These are phyloP conservation scores for Ochotona curzoniae DNA, from an alignment of 2,113 vertebrate genomes.

Conservation along the genomic window DNA sequence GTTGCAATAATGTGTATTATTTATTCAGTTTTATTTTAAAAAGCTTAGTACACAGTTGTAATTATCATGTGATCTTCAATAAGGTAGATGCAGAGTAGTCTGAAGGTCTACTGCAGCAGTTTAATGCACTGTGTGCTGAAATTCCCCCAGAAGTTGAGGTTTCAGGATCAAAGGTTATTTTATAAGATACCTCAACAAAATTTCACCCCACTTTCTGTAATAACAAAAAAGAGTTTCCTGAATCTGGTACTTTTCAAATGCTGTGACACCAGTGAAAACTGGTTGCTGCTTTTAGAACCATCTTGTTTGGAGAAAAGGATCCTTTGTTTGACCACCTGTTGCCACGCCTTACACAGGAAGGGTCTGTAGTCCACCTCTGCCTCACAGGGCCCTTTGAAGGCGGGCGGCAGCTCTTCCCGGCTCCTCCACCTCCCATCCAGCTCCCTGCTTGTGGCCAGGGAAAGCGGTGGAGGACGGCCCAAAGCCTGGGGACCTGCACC, in stretches of 20 bases:
- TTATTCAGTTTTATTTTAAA: constrained; percentile 5
- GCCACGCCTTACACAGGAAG: constrained; percentile 94
- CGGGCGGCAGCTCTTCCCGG: constrained; percentile 64
- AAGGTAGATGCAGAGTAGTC: neutral
- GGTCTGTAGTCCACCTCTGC: constrained; percentile 83
- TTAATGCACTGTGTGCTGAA: constrained; percentile 39
- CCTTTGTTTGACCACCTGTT: constrained; percentile 90
- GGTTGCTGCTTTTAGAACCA: constrained; percentile 70
- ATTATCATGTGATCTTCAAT: neutral
- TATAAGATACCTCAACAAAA: constrained; percentile 82
- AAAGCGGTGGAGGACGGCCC: too few relatives aligned
- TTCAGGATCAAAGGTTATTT: constrained; percentile 10
- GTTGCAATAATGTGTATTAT: neutral
- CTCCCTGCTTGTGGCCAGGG: too few relatives aligned
- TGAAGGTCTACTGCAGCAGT: neutral
- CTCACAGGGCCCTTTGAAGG: constrained; percentile 21
- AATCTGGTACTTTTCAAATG: constrained; percentile 85
- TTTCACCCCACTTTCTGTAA: constrained; percentile 90
- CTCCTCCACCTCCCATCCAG: too few relatives aligned
- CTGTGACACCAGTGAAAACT: constrained; percentile 88
- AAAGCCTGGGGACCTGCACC: too few relatives aligned
- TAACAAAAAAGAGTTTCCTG: constrained; percentile 86
- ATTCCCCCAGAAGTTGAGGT: neutral
- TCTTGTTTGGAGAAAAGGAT: constrained; percentile 88
- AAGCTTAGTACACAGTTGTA: neutral